A percentile compares a stretch with the other conserved stretches of the same genome.
Conservation (phyloP, 2,113 vertebrate genomes). For the Apteryx owenii region DNA sequence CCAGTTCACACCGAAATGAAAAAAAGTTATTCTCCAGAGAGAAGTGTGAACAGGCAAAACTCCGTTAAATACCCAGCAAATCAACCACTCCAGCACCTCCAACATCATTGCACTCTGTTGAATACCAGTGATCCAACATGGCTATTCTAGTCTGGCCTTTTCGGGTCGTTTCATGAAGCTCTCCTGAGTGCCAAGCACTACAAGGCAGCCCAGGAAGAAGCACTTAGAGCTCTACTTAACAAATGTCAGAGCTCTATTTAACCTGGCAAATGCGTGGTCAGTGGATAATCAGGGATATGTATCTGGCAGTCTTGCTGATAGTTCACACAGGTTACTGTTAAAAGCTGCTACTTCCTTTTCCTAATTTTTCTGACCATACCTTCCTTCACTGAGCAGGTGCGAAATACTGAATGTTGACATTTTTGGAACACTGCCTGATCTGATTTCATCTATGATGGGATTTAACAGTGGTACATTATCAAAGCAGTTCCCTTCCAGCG, state of each 20-base stretch:
- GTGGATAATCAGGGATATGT: conserved; percentile 30
- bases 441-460: neutral
- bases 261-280: neutral
- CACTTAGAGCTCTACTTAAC: neutral
- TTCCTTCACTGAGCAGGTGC: neutral
- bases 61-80: neutral
- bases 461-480: neutral
- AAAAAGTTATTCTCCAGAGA: neutral
- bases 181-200: neutral
- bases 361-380: neutral
- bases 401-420: neutral
- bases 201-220: neutral
- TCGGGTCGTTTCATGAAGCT: neutral
- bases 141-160: neutral
- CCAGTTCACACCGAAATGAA: neutral
- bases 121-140: rapidly evolving
- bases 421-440: neutral
- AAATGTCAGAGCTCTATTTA: neutral
- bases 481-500: neutral
- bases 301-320: neutral
- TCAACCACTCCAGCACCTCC: rapidly evolving
- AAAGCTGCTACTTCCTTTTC: neutral
- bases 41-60: neutral
- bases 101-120: neutral
- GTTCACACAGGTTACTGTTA: neutral